Base-by-base conservation (phyloP, 2,888 invertebrate species). In the Drosophila leonis region DNA sequence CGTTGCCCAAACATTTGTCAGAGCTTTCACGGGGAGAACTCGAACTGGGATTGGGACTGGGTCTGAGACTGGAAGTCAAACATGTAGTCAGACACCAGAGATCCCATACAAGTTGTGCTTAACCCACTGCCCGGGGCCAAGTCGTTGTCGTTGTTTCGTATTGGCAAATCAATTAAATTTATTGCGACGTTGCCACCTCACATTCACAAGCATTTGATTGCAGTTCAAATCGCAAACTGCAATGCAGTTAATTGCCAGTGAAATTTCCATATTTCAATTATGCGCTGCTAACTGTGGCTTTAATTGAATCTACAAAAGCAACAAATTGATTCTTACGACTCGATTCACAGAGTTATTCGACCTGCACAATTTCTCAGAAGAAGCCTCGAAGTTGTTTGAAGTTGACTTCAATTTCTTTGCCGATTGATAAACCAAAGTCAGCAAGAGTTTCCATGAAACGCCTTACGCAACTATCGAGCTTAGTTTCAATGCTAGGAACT, bases 121-220 rank as follows among this genome's bases (percentile, higher is more conserved):
- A 73, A 69, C 69, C 81, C 81, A 78, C 61, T 72, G 83, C 70
- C 69, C 37, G 42, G 42, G 72, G 62, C 42, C 24, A 4, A 35
- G 31, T 10, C 42, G 63, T 46, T 77, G 64, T 79, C 78, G 62
- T 60, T 29, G n/a, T 64, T 60, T 72, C 57, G 67, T 80, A 90
- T 85, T 86, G 87, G 89, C 57, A 75, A 80, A 90, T 90, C 89
- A 86, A 88, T 90, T 90, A 86, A 69, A 83, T 73, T 90, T 85
- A 85, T 88, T 68, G 72, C 75, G 61, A 67, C 79, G 78, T 85
- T 90, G 86, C 90, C 84, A 84, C 84, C 84, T 84, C 70, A 64
- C 57, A 51, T 27, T 48, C 18, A 24, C 24, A 27, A 35, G 24
- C 64, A 54, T 61, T 71, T 62, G 72, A 68, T 82, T 73, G 82